phyloP scores from a whole-genome alignment of 2,797 vertebrate species.

The Takifugu ocellatus region DNA sequence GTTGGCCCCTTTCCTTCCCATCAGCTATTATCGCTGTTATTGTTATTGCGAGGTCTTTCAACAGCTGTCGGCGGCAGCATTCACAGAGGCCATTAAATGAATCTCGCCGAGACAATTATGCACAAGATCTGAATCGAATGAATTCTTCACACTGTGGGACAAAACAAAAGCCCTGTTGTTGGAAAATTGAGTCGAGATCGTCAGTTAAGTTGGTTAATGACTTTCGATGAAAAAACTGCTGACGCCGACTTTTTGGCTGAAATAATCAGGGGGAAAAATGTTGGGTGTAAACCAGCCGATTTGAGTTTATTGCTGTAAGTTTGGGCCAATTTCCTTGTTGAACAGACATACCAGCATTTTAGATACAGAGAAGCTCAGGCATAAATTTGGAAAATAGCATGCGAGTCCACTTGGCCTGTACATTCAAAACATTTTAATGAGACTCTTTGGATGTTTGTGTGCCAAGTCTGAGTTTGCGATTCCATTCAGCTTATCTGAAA shows the following conservation, averaged over 20 bases:
- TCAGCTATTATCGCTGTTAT: constrained; percentile 39
- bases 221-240: constrained; percentile 11
- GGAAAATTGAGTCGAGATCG: constrained; percentile 23
- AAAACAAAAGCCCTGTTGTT: constrained; percentile 19
- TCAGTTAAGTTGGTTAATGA: constrained; percentile 24
- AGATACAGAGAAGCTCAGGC: constrained; percentile 2
- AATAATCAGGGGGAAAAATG: constrained; percentile 8
- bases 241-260: constrained; percentile 16
- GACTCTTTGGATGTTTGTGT: constrained; percentile 7
- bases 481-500: no score
- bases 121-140: constrained; percentile 16
- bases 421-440: constrained; percentile 3
- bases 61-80: constrained; percentile 47
- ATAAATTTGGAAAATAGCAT: constrained; percentile 8
- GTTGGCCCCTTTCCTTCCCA: constrained; percentile 21
- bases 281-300: not conserved
- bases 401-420: constrained; percentile 1
- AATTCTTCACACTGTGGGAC: constrained; percentile 10
- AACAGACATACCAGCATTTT: constrained; percentile 1
- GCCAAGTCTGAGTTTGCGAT: no score
- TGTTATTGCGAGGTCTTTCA: constrained; percentile 34
- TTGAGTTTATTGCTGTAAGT: not conserved
- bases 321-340: constrained; percentile 1
- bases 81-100: constrained; percentile 41
- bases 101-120: constrained; percentile 44